phyloP scores from a whole-genome alignment of 2,797 vertebrate species.

The Anisognathus igniventris region DNA sequence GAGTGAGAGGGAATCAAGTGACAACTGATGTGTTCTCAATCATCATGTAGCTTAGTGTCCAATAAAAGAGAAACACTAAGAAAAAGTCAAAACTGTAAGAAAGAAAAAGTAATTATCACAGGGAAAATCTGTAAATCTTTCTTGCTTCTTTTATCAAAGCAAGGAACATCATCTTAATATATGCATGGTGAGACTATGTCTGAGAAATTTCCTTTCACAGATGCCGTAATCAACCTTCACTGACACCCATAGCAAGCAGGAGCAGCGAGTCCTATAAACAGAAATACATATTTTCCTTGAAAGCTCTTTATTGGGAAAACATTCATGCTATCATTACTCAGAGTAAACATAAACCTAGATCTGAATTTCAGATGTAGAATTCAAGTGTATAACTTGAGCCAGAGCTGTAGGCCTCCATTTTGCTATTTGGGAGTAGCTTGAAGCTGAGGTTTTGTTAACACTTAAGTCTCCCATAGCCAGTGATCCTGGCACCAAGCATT shows the following conservation, averaged over 20 bases:
- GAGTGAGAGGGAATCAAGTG: neutral
- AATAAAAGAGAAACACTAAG: neutral
- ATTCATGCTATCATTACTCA: neutral
- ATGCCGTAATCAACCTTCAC: neutral
- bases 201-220: neutral
- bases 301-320: neutral
- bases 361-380: neutral
- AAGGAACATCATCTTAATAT: neutral
- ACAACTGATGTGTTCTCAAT: neutral
- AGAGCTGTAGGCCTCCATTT: neutral
- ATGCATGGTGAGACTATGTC: neutral
- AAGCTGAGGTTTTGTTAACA: neutral
- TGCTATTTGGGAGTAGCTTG: neutral
- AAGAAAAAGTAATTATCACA: neutral
- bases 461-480: neutral
- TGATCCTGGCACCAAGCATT: neutral
- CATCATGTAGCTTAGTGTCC: rapidly evolving
- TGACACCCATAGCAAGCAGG: neutral
- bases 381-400: neutral
- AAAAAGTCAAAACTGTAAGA: neutral
- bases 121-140: neutral
- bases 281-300: neutral
- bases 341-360: neutral
- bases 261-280: neutral
- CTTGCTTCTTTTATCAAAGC: neutral